Base-by-base conservation (phyloP, 2,797 vertebrate genomes). In the Lepidocolaptes lacrymiger region DNA sequence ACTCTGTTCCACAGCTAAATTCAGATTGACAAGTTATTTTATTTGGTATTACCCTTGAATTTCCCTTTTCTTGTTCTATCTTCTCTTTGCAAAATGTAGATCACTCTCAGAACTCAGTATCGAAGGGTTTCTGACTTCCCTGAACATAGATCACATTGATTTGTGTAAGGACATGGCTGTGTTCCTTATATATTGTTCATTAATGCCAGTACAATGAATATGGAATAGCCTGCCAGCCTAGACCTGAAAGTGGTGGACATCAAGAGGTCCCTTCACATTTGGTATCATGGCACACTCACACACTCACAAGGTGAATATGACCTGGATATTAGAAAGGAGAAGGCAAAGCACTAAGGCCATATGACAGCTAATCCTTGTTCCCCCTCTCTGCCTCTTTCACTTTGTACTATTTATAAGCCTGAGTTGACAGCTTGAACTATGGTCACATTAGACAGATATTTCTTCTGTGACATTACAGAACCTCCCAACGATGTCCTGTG, bases 211-310 rank as follows among this genome's bases (percentile, higher is more conserved):
- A 22, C 9, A 52, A 14, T 24, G 23, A 72, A 63, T 2, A 0
- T 7, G 61, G n/a, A 76, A n/a, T 10, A 41, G 21, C 34, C 20
- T 11, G 36, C 37, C 23, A 79, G 7, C 41, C 95, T 32, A 61
- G 44, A 63, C 10, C 37, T 80, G 41, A 49, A 91, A 77, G 12
- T 52, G 27, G n/a, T 12, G 37, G 20, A 48, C 26, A 12, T 27
- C 2, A 2, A 34, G n/a, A 64, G 49, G 61, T 48, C 28, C 10
- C 32, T 52, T 80, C 44, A n/a, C 18, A 34, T 48, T 18, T 44
- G 8, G 8, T 66, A 12, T 41, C n/a, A 62, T 1, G 1, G 24
- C 44, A 51, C 1, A 0, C 13, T 84, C 27, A 22, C 36, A n/a
- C 17, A 21, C 18, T 64, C 46, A 32, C 39, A 49, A 52, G 27